Percentiles rank a stretch among this genome's conserved stretches.
Evolutionary conservation across 1,140 invertebrate species (phyloP).

Genomic region (Atta cephalotes): DNA sequence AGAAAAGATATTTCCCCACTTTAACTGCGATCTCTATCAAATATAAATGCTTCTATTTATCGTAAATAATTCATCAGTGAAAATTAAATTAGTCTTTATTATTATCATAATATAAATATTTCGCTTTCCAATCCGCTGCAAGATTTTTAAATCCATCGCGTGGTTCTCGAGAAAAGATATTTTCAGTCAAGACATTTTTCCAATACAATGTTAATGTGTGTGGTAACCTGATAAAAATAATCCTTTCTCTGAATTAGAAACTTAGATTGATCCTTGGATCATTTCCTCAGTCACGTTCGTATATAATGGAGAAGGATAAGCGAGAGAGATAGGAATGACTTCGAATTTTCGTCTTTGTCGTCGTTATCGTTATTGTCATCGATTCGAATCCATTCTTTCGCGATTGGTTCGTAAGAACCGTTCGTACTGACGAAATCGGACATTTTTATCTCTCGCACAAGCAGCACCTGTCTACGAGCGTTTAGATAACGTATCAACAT

Average conservation of each 20-base stretch:
- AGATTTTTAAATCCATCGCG: slow-evolving; percentile 16
- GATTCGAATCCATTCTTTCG: slow-evolving; percentile 34
- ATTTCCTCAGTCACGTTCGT: slow-evolving; percentile 71
- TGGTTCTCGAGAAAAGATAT: neutral
- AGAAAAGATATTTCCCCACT: slow-evolving; percentile 7
- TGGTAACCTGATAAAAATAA: slow-evolving; percentile 54
- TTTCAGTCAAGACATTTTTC: slow-evolving; percentile 22
- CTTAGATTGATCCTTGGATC: slow-evolving; percentile 69
- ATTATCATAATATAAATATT: neutral
- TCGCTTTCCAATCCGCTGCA: slow-evolving; percentile 1
- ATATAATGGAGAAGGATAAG: slow-evolving; percentile 65
- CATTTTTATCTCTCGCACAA: slow-evolving; percentile 60
- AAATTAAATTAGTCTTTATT: neutral
- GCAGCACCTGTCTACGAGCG: slow-evolving; percentile 23
- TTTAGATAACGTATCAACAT: slow-evolving; percentile 50
- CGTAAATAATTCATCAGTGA: neutral
- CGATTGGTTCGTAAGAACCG: slow-evolving; percentile 68
- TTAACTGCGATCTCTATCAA: neutral
- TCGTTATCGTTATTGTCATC: slow-evolving; percentile 41
- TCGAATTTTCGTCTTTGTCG: slow-evolving; percentile 17
- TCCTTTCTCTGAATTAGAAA: slow-evolving; percentile 38
- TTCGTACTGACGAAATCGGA: slow-evolving; percentile 58
- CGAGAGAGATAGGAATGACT: slow-evolving; percentile 72
- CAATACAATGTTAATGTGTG: slow-evolving; percentile 57
- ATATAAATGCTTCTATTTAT: slow-evolving; percentile 4